Percentiles rank a stretch among this genome's conserved stretches.
Evolutionary conservation across 2,888 invertebrate species (phyloP).

Genomic region (Amblyteles armatorius): DNA sequence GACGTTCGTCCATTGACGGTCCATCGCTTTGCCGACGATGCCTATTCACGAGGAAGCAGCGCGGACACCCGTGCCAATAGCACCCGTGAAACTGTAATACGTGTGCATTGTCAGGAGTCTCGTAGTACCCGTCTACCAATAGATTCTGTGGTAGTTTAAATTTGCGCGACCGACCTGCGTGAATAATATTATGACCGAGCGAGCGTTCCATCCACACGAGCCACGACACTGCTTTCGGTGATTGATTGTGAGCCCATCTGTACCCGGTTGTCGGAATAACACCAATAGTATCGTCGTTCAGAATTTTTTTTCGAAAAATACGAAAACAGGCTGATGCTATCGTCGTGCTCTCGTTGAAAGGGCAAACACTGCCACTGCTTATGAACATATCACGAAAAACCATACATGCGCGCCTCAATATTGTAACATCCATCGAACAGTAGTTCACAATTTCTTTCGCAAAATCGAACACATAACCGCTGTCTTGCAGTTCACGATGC

Average conservation of each 20-base stretch:
- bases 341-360: slow-evolving; percentile 72
- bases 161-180: slow-evolving; percentile 45
- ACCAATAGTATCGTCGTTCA: slow-evolving; percentile 43
- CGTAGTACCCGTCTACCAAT: slow-evolving; percentile 54
- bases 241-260: slow-evolving; percentile 54
- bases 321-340: slow-evolving; percentile 56
- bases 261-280: slow-evolving; percentile 54
- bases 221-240: slow-evolving; percentile 44
- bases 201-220: slow-evolving; percentile 46
- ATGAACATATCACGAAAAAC: slow-evolving; percentile 72
- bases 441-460: slow-evolving; percentile 72
- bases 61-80: slow-evolving; percentile 58
- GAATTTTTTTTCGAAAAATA: slow-evolving; percentile 49
- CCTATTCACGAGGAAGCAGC: background rate
- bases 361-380: slow-evolving; percentile 69
- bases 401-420: slow-evolving; percentile 74
- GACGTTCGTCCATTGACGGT: background rate
- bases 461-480: slow-evolving; percentile 72
- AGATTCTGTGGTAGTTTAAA: slow-evolving; percentile 32
- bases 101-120: slow-evolving; percentile 1
- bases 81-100: slow-evolving; percentile 60
- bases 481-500: slow-evolving; percentile 62
- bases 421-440: slow-evolving; percentile 70
- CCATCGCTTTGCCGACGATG: slow-evolving; percentile 1
- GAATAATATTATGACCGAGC: slow-evolving; percentile 39